Conservation (phyloP, 53 echinoderm and acorn worm species). For the Paracentrotus lividus region DNA sequence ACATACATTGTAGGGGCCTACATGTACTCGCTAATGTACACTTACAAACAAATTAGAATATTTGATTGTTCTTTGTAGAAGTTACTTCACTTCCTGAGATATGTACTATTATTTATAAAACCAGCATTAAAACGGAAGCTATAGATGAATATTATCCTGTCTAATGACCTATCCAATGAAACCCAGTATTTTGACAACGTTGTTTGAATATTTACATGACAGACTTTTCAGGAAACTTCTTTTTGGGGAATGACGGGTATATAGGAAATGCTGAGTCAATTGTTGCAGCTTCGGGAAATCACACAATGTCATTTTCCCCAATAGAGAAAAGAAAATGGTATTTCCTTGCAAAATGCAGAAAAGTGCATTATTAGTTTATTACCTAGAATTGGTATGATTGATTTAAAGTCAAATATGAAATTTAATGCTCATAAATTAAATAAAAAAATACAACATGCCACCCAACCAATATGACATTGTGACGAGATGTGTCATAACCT, state of each 20-base stretch:
- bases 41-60: no score
- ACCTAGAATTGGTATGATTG: background rate
- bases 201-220: slow-evolving; percentile 18
- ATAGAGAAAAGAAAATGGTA: background rate
- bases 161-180: background rate
- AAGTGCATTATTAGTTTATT: no score
- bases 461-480: background rate
- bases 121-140: background rate
- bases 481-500: background rate
- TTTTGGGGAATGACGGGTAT: background rate
- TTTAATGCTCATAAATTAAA: background rate
- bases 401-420: background rate
- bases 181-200: slow-evolving; percentile 16
- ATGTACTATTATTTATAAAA: background rate
- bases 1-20: no score
- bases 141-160: background rate
- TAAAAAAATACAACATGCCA: background rate
- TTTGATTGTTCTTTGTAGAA: background rate
- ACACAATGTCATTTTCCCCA: background rate
- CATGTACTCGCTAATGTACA: no score
- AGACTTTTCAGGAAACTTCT: background rate
- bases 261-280: slow-evolving; percentile 25
- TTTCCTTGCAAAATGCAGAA: background rate
- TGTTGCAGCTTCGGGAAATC: background rate
- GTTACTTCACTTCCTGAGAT: background rate